Conservation (phyloP, 2,113 vertebrate species). For the Pontoporia blainvillei region DNA sequence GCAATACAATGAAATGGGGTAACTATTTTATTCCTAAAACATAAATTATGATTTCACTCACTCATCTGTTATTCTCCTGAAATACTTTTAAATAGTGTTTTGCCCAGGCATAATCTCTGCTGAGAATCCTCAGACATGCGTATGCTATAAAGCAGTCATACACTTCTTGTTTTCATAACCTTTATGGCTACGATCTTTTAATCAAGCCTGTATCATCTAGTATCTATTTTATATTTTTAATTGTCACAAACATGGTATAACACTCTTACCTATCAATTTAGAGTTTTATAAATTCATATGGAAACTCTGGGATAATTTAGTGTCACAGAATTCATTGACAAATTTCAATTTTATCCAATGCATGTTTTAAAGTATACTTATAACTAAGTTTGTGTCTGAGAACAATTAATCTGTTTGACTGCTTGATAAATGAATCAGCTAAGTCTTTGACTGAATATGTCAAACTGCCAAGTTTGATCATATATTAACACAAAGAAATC, state of each 20-base stretch:
- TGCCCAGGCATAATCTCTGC: background rate
- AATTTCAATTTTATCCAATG: background rate
- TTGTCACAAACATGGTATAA: background rate
- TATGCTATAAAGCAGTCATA: background rate
- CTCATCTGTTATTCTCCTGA: background rate
- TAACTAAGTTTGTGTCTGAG: background rate
- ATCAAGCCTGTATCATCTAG: background rate
- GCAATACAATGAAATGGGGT: background rate
- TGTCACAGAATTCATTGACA: background rate
- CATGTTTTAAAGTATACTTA: background rate
- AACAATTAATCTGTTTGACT: background rate
- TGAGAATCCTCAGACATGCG: background rate
- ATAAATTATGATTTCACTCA: background rate
- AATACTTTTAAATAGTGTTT: background rate
- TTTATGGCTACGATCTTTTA: background rate
- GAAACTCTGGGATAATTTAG: background rate
- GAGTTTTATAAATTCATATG: background rate
- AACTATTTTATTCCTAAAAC: slow-evolving; percentile 16
- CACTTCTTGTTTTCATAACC: background rate
- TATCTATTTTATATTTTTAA: background rate
- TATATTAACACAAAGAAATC: background rate
- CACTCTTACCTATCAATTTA: background rate
- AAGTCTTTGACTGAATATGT: background rate
- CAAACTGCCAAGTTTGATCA: background rate
- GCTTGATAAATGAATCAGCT: background rate